A percentile compares a stretch with the other conserved stretches of the same genome.
phyloP scores from a whole-genome alignment of 2,888 invertebrate species.

The Monoplex corrugatus region DNA sequence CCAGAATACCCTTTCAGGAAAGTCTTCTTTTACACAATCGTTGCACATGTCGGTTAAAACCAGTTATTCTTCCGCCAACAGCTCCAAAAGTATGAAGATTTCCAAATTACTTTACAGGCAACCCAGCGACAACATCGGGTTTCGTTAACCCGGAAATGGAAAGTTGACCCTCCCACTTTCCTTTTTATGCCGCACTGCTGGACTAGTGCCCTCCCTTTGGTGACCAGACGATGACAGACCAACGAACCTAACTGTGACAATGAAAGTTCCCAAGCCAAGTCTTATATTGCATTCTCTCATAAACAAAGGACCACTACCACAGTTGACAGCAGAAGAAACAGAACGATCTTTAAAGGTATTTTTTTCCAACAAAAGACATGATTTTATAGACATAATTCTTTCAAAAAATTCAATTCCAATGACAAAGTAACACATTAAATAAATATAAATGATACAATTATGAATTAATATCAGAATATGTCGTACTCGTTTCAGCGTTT shows the following conservation, averaged over 20 bases:
- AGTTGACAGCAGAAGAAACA: conserved; percentile 42
- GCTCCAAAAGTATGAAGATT: too few relatives aligned
- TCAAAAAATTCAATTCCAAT: too few relatives aligned
- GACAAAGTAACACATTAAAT: too few relatives aligned
- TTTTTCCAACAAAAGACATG: too few relatives aligned
- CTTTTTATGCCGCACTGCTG: too few relatives aligned
- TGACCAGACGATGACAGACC: conserved; percentile 41
- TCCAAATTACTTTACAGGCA: neutral
- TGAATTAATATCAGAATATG: too few relatives aligned
- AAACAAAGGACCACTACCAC: conserved; percentile 22
- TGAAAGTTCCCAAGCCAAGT: conserved; percentile 43
- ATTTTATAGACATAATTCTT: too few relatives aligned
- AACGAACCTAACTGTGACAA: neutral
- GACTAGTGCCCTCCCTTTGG: neutral
- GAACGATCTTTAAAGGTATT: conserved; percentile 43
- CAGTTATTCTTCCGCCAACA: neutral
- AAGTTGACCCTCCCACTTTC: neutral
- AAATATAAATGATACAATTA: too few relatives aligned
- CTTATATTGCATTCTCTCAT: conserved; percentile 28
- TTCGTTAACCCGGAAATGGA: conserved; percentile 6
- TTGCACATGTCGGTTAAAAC: conserved; percentile 57
- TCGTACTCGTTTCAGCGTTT: too few relatives aligned
- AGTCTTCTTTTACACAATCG: conserved; percentile 65
- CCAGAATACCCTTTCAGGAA: conserved; percentile 60
- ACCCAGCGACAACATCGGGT: neutral